These are phyloP conservation scores for Rhopalosiphum maidis DNA, from an alignment of 1,140 invertebrate species.

Conservation along the genomic window DNA sequence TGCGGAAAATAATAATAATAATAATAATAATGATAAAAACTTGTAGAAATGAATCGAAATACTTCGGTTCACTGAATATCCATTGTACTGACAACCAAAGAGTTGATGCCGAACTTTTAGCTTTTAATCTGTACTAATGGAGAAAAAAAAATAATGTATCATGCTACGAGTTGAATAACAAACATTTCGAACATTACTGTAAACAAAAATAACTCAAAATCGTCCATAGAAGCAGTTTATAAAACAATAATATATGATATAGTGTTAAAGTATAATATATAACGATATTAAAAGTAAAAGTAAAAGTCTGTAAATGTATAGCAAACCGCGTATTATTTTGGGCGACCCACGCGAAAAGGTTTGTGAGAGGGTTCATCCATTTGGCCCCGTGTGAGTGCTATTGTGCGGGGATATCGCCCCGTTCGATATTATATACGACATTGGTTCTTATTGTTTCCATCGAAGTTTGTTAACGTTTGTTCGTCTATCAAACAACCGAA, in stretches of 20 bases:
- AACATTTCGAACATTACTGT: neutral
- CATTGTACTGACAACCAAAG: neutral
- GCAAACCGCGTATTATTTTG: neutral
- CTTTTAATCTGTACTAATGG: conserved; percentile 16
- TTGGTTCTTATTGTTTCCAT: neutral
- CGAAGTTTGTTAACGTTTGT: neutral
- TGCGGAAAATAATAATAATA: neutral
- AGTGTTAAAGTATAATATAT: neutral
- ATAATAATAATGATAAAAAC: neutral
- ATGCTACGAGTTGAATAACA: neutral
- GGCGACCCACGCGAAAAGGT: neutral
- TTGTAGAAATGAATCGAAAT: conserved; percentile 9
- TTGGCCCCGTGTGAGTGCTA: neutral
- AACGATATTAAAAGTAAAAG: neutral
- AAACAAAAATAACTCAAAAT: neutral
- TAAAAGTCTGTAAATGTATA: neutral
- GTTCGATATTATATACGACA: neutral
- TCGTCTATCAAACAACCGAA: neutral
- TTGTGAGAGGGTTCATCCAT: neutral
- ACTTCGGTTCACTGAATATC: conserved; percentile 9
- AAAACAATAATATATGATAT: neutral
- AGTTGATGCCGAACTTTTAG: conserved; percentile 3
- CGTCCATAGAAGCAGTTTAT: neutral
- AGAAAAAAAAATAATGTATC: neutral
- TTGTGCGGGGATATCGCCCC: neutral